Percentiles rank a stretch among this genome's conserved stretches.
These are phyloP conservation scores for Promerops cafer DNA, from an alignment of 2,113 vertebrate species.

Conservation along the genomic window DNA sequence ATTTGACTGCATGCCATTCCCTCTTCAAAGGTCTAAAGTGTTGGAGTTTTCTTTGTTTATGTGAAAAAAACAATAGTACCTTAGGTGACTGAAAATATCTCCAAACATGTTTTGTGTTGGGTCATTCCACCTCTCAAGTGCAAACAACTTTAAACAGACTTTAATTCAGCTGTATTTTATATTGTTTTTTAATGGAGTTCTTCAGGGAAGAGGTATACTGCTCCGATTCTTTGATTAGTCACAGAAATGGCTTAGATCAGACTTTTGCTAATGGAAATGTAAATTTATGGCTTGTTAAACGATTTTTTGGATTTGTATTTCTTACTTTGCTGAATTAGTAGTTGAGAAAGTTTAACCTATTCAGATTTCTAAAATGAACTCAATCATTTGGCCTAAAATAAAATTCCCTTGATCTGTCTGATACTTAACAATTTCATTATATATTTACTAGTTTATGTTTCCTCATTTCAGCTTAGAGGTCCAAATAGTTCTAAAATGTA, in stretches of 20 bases:
- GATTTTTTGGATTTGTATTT: background rate
- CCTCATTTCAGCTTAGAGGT: background rate
- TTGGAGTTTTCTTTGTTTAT: background rate
- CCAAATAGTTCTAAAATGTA: background rate
- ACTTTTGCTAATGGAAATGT: background rate
- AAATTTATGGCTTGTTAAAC: background rate
- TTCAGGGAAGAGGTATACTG: background rate
- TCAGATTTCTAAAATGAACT: background rate
- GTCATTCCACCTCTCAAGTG: background rate
- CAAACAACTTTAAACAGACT: background rate
- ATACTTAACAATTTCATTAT: background rate
- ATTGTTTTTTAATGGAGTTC: background rate
- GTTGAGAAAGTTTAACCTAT: background rate
- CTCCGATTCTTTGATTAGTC: background rate
- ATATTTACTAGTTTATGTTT: background rate
- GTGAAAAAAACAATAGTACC: background rate
- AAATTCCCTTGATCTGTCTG: background rate
- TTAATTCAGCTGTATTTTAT: background rate
- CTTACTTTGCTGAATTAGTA: background rate
- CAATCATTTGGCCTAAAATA: background rate
- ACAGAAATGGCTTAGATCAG: accelerated
- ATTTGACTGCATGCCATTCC: background rate
- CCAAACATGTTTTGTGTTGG: background rate
- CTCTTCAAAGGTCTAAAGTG: background rate
- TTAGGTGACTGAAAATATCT: background rate